These are phyloP conservation scores for Orthosia gothica DNA, from an alignment of 2,888 invertebrate genomes.

Conservation along the genomic window DNA sequence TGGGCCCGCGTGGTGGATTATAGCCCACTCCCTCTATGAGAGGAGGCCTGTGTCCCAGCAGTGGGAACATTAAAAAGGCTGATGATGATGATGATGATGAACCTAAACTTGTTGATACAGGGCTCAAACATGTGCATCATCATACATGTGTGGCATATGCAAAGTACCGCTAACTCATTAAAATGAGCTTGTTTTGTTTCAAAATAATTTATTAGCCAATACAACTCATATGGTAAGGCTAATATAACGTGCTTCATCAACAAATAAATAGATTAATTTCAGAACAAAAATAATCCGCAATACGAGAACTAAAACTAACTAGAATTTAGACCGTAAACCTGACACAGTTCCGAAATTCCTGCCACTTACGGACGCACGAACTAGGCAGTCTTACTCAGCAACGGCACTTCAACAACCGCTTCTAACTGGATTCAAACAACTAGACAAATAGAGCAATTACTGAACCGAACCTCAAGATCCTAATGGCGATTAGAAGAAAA, in stretches of 20 bases:
- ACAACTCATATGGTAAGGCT: slow-evolving; percentile 4
- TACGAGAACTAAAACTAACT: neutral
- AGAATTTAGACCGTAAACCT: neutral
- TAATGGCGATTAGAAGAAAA: slow-evolving; percentile 36
- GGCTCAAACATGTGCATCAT: too few species aligned
- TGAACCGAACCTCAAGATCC: slow-evolving; percentile 25
- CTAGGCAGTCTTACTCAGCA: slow-evolving; percentile 26
- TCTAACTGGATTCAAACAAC: slow-evolving; percentile 31
- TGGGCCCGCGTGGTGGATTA: too few species aligned
- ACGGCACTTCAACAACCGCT: slow-evolving; percentile 20
- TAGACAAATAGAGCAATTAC: slow-evolving; percentile 53
- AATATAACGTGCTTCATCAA: slow-evolving; percentile 16
- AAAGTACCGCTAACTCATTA: slow-evolving; percentile 11
- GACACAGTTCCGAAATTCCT: slow-evolving; percentile 24
- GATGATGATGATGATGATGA: too few species aligned
- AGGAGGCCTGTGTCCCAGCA: too few species aligned
- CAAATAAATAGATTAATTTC: slow-evolving; percentile 6
- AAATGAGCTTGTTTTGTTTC: slow-evolving; percentile 10
- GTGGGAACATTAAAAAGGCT: too few species aligned
- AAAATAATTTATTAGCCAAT: slow-evolving; percentile 24
- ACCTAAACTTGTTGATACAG: slow-evolving; percentile 17
- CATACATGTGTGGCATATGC: slow-evolving; percentile 9
- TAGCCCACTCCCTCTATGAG: too few species aligned
- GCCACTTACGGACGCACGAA: slow-evolving; percentile 26
- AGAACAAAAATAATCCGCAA: neutral